Evolutionary conservation across 2,888 invertebrate species (phyloP), one percentile per base, ranked within the genome.

Genomic region (Vanessa cardui): DNA sequence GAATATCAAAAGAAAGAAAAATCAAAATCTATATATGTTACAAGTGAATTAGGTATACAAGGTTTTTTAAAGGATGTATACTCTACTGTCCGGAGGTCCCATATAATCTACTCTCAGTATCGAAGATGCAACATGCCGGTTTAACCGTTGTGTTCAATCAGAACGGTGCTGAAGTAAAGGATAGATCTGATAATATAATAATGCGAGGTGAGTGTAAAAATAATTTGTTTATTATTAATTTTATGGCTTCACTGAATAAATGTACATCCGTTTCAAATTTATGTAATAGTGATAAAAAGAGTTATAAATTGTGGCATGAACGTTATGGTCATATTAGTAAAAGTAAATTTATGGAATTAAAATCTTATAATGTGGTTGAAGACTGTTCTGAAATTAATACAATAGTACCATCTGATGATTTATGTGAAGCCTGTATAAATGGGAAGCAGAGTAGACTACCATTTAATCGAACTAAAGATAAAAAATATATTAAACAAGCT

Each of bases 391-490:
- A 62, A 64, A 73, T 73, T 58, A 56, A 72, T 21, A 16, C 12
- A 18, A 56, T 74, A 8, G 31, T 61, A 44, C 67, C 70, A 9
- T 70, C 52, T 68, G 70, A 78, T 74, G 71, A 76, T 52, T 71
- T 80, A 64, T 85, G 82, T 74, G 83, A 83, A 68, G 73, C 80
- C 16, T 85, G 83, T 73, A 75, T 82, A 68, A 70, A 78, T 70
- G 82, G 81, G 20, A 84, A 86, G 74, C 82, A 82, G 76, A 70
- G 74, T n/a, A 77, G 82, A 71, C 66, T 80, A n/a, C 78, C 81
- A 45, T 85, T 85, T 76, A 60, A 60, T 47, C 21, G 46, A 46
- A 16, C 18, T 26, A 60, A 60, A 60, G 31, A 46, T 47, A 46
- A 52, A 39, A 58, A 16, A 18, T 44, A 58, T 9, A 58, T 58